Percentiles rank a stretch among this genome's conserved stretches.
These are phyloP conservation scores for Artibeus jamaicensis DNA, from an alignment of 2,797 vertebrate species.

Conservation along the genomic window DNA sequence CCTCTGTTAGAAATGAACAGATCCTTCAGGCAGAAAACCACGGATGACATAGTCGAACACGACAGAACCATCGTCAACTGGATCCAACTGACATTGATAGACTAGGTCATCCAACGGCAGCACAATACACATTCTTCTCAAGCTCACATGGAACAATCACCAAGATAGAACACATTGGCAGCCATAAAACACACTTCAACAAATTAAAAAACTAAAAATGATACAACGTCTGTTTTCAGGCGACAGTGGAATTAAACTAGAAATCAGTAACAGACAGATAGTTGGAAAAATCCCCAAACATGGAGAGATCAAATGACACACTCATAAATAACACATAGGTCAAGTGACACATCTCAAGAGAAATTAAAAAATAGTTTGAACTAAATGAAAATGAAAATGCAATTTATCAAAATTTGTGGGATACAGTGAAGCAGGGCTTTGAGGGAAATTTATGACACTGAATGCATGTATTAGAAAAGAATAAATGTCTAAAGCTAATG, in stretches of 20 bases:
- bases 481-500: background rate
- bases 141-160: background rate
- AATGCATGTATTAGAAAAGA: background rate
- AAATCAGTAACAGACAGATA: constrained; percentile 28
- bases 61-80: background rate
- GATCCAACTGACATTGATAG: background rate
- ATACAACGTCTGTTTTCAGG: background rate
- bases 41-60: background rate
- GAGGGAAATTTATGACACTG: background rate
- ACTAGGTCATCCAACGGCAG: background rate
- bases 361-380: constrained; percentile 7
- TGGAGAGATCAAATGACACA: background rate
- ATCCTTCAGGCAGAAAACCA: background rate
- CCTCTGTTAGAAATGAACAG: background rate
- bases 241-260: constrained; percentile 1
- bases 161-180: background rate
- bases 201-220: background rate
- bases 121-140: background rate
- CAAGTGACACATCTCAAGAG: background rate
- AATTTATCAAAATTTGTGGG: background rate
- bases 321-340: constrained; percentile 6
- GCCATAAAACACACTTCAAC: background rate
- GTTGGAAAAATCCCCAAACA: background rate
- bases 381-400: background rate
- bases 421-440: background rate